phyloP scores from a whole-genome alignment of 2,797 vertebrate species.

The Gallinago nigripennis region DNA sequence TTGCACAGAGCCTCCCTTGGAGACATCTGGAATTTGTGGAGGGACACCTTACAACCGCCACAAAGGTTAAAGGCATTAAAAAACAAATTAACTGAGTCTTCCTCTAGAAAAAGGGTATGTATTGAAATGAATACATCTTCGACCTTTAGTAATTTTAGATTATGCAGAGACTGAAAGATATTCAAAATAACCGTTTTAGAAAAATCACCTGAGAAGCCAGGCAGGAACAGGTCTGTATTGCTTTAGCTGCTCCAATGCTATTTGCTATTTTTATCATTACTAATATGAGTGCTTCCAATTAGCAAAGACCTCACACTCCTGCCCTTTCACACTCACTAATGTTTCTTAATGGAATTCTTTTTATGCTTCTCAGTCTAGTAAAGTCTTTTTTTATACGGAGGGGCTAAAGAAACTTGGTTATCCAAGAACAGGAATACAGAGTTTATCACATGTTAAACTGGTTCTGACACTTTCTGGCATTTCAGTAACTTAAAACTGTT shows the following conservation, averaged over 20 bases:
- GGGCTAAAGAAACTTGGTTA: neutral
- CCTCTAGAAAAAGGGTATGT: neutral
- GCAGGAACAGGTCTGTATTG: neutral
- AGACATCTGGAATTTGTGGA: neutral
- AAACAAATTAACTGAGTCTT: neutral
- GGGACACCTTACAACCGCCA: neutral
- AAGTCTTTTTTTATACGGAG: neutral
- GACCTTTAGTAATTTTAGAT: slow-evolving; percentile 24
- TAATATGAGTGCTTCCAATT: neutral
- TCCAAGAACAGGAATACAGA: neutral
- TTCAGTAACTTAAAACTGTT: neutral
- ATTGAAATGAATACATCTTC: neutral
- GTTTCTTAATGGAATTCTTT: neutral
- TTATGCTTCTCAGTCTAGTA: neutral
- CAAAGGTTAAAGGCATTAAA: slow-evolving; percentile 19
- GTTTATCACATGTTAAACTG: neutral
- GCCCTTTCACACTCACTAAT: neutral
- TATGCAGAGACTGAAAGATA: neutral
- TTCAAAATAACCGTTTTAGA: neutral
- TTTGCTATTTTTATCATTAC: neutral
- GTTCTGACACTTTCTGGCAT: neutral
- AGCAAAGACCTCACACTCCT: neutral
- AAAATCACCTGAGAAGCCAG: neutral
- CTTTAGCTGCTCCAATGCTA: neutral
- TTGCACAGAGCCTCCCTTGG: neutral